A percentile compares a stretch with the other conserved stretches of the same genome.
Evolutionary conservation across 2,888 invertebrate genomes (phyloP).

Genomic region (Dorcus parallelipipedus): DNA sequence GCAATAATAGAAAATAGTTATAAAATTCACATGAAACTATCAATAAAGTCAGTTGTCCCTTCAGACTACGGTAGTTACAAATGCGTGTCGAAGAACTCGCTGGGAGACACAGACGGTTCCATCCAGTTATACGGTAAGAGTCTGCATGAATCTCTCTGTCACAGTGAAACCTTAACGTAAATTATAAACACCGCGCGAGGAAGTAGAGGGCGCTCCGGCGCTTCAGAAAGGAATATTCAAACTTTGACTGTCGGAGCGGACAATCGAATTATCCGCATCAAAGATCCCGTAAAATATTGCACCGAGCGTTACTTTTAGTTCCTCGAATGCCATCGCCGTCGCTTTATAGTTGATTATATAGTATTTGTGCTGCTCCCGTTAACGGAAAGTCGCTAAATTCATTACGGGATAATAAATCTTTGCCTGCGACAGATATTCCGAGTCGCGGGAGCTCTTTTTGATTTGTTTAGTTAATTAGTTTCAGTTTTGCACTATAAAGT

Average conservation of each 20-base stretch:
- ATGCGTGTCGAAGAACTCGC: conserved; percentile 71
- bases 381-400: too few species aligned
- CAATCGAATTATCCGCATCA: conserved; percentile 36
- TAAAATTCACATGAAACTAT: conserved; percentile 69
- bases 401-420: too few species aligned
- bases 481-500: too few species aligned
- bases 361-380: too few species aligned
- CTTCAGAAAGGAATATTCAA: conserved; percentile 1
- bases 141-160: background rate
- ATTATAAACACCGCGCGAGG: background rate
- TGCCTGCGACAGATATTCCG: too few species aligned
- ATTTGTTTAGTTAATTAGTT: too few species aligned
- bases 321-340: too few species aligned
- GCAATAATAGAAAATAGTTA: conserved; percentile 66
- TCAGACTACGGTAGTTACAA: conserved; percentile 67
- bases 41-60: conserved; percentile 60
- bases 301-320: conserved; percentile 2
- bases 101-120: conserved; percentile 70
- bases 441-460: too few species aligned
- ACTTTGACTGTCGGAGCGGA: conserved; percentile 35
- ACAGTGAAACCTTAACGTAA: background rate
- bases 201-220: background rate
- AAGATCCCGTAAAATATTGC: conserved; percentile 20
- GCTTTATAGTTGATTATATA: too few species aligned
- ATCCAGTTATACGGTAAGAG: conserved; percentile 71